Conservation (phyloP, 2,113 vertebrate species). For the Pluvianellus socialis region DNA sequence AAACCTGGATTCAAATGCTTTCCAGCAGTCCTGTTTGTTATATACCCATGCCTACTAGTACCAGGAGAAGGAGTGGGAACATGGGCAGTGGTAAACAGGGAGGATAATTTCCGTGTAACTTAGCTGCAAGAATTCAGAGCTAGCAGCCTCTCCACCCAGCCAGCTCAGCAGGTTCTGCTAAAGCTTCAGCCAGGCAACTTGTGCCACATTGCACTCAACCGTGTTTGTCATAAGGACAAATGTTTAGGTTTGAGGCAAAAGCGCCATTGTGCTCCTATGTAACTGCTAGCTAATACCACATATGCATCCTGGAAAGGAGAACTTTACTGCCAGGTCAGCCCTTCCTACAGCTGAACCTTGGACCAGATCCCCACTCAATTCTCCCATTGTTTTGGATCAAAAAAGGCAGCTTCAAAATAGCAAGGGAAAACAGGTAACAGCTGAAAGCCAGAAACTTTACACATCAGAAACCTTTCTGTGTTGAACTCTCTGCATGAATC, state of each 20-base stretch:
- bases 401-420: neutral
- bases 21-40: neutral
- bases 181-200: neutral
- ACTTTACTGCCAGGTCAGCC: neutral
- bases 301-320: neutral
- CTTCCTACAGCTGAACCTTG: neutral
- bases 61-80: neutral
- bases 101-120: neutral
- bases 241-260: neutral
- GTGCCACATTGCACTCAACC: rapidly evolving
- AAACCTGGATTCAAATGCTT: neutral
- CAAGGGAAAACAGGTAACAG: neutral
- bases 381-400: neutral
- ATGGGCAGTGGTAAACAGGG: neutral
- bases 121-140: neutral
- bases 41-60: neutral
- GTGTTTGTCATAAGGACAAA: neutral
- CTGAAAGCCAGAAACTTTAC: neutral
- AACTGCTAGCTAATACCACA: neutral
- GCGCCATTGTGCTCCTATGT: neutral
- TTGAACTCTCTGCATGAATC: neutral
- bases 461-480: neutral
- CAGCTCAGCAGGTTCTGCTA: neutral
- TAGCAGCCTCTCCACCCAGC: too few species aligned
- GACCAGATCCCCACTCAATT: neutral